phyloP scores from a whole-genome alignment of 2,888 invertebrate species.

The Drosophila demipolita region DNA sequence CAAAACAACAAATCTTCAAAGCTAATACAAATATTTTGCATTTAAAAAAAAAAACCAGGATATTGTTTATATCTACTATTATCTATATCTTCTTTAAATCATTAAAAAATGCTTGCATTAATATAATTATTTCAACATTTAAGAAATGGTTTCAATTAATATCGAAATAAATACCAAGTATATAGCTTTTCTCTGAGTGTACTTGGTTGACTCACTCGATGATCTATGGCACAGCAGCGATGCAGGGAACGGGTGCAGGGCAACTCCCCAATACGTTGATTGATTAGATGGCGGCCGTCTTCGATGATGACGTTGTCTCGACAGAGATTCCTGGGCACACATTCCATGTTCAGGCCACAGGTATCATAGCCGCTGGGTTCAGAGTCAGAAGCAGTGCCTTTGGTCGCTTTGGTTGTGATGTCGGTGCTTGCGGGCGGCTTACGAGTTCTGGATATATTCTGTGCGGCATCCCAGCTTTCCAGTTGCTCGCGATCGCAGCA shows the following conservation, averaged over 20 bases:
- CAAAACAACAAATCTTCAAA: neutral
- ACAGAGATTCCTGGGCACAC: constrained; percentile 62
- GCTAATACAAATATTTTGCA: too few relatives aligned
- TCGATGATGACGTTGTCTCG: constrained; percentile 57
- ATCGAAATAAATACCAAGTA: neutral
- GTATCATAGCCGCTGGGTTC: constrained; percentile 52
- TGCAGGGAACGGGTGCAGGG: constrained; percentile 41
- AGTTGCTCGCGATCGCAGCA: constrained; percentile 63
- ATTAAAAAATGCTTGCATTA: neutral
- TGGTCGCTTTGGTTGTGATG: neutral
- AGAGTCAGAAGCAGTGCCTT: neutral
- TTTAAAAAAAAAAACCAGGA: too few relatives aligned
- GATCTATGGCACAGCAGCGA: constrained; percentile 54
- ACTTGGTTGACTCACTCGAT: constrained; percentile 41
- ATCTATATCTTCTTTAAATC: too few relatives aligned
- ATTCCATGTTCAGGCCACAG: constrained; percentile 64
- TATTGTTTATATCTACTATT: too few relatives aligned
- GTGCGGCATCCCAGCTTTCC: constrained; percentile 52
- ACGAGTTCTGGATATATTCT: neutral
- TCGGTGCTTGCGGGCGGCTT: neutral
- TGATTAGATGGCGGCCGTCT: constrained; percentile 51
- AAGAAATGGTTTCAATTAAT: neutral
- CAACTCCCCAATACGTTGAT: constrained; percentile 45
- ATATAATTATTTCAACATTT: neutral
- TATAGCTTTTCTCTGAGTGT: neutral